These are phyloP conservation scores for Troides oblongomaculatus DNA, from an alignment of 2,888 invertebrate genomes.

Conservation along the genomic window DNA sequence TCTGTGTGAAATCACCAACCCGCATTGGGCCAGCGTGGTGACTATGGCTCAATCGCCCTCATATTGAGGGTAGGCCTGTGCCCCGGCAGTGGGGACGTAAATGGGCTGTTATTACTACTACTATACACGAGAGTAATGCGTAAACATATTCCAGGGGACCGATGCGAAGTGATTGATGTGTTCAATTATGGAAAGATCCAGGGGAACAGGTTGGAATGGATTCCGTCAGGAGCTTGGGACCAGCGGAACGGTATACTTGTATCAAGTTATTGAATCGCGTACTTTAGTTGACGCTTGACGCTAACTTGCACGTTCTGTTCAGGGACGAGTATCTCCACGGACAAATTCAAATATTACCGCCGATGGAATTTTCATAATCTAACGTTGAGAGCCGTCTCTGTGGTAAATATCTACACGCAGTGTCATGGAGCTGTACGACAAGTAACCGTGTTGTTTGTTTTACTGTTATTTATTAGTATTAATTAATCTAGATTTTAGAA, in stretches of 20 bases:
- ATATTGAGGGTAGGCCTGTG: too few relatives aligned
- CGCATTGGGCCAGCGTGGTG: too few relatives aligned
- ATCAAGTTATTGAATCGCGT: conserved; percentile 20
- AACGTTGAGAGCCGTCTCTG: conserved; percentile 63
- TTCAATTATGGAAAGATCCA: conserved; percentile 68
- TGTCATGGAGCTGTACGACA: background rate
- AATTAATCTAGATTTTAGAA: conserved; percentile 47
- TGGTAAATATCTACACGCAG: conserved; percentile 43
- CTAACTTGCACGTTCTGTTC: conserved; percentile 34
- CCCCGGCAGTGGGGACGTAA: too few relatives aligned
- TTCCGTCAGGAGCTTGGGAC: conserved; percentile 50
- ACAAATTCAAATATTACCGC: conserved; percentile 63
- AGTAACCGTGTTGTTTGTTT: background rate
- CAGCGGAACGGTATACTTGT: conserved; percentile 39
- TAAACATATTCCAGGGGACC: conserved; percentile 41
- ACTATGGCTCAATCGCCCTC: too few relatives aligned
- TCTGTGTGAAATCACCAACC: too few relatives aligned
- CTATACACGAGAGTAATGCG: too few relatives aligned
- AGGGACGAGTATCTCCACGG: conserved; percentile 51
- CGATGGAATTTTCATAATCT: conserved; percentile 71
- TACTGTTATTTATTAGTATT: background rate
- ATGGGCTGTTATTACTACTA: too few relatives aligned
- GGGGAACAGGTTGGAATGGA: conserved; percentile 56
- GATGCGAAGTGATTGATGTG: conserved; percentile 50
- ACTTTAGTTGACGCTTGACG: conserved; percentile 15